Evolutionary conservation across 2,797 vertebrate genomes (phyloP).

Genomic region (Acipenser oxyrinchus): DNA sequence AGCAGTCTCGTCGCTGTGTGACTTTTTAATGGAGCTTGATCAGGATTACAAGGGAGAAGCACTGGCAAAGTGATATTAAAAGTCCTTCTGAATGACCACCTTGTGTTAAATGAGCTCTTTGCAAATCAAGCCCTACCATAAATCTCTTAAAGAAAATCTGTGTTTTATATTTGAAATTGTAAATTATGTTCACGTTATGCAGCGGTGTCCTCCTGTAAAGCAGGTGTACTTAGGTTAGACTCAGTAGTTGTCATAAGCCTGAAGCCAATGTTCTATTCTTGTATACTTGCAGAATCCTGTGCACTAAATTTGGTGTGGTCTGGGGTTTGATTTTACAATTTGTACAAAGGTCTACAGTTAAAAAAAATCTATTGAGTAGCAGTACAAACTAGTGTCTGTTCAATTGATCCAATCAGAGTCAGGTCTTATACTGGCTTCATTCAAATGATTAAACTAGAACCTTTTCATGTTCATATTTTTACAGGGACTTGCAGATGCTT

Average conservation of each 20-base stretch:
- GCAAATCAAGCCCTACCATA: not conserved
- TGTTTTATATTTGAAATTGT: not conserved
- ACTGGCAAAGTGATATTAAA: not conserved
- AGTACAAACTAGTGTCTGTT: too few relatives aligned
- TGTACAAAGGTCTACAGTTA: too few relatives aligned
- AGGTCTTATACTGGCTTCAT: too few relatives aligned
- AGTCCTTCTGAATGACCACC: not conserved
- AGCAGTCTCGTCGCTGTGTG: not conserved
- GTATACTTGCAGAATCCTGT: too few relatives aligned
- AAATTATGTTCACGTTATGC: not conserved
- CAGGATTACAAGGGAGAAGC: not conserved
- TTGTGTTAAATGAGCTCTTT: slow-evolving; percentile 7
- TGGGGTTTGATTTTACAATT: too few relatives aligned
- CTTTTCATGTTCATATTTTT: too few relatives aligned
- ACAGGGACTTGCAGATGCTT: too few relatives aligned
- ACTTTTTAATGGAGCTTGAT: not conserved
- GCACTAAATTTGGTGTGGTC: too few relatives aligned
- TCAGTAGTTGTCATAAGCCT: not conserved
- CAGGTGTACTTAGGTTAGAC: not conserved
- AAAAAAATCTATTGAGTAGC: too few relatives aligned
- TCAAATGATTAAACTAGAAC: too few relatives aligned
- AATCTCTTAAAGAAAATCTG: slow-evolving; percentile 3
- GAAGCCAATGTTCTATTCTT: too few relatives aligned
- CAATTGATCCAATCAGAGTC: too few relatives aligned
- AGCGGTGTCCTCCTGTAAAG: not conserved